A percentile compares a stretch with the other conserved stretches of the same genome.
These are phyloP conservation scores for Neodontobutis hainanensis DNA, from an alignment of 2,113 vertebrate species.

Conservation along the genomic window DNA sequence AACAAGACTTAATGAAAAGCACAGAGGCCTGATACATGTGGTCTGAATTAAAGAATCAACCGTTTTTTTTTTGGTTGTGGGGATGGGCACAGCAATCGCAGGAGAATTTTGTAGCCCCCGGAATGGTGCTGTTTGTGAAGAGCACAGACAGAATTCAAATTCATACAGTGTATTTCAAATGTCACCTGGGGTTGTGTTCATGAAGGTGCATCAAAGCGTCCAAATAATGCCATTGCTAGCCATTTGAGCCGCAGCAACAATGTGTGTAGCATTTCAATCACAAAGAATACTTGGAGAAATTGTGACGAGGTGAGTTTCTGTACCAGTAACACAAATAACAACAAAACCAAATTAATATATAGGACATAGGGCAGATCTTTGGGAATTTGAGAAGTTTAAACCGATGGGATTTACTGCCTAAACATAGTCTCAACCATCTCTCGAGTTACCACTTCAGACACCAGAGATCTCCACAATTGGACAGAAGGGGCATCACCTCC, in stretches of 20 bases:
- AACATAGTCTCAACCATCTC: too few relatives aligned
- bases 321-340: too few relatives aligned
- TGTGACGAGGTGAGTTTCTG: too few relatives aligned
- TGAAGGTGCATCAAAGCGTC: constrained; percentile 67
- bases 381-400: too few relatives aligned
- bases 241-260: constrained; percentile 1
- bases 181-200: constrained; percentile 53
- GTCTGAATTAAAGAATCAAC: constrained; percentile 34
- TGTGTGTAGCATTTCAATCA: not conserved
- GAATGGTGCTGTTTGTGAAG: constrained; percentile 52
- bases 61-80: not conserved
- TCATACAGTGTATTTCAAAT: constrained; percentile 60
- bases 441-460: too few relatives aligned
- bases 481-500: too few relatives aligned
- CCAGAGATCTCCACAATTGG: too few relatives aligned
- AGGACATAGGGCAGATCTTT: too few relatives aligned
- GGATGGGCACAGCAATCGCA: constrained; percentile 64
- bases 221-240: constrained; percentile 42
- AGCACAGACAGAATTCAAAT: constrained; percentile 61
- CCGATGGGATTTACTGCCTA: too few relatives aligned
- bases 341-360: too few relatives aligned
- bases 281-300: not conserved
- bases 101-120: constrained; percentile 44
- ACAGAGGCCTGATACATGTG: constrained; percentile 7
- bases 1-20: constrained; percentile 44